phyloP scores from a whole-genome alignment of 92 coral and sea anemone genomes.

The Parazoanthus swiftii region DNA sequence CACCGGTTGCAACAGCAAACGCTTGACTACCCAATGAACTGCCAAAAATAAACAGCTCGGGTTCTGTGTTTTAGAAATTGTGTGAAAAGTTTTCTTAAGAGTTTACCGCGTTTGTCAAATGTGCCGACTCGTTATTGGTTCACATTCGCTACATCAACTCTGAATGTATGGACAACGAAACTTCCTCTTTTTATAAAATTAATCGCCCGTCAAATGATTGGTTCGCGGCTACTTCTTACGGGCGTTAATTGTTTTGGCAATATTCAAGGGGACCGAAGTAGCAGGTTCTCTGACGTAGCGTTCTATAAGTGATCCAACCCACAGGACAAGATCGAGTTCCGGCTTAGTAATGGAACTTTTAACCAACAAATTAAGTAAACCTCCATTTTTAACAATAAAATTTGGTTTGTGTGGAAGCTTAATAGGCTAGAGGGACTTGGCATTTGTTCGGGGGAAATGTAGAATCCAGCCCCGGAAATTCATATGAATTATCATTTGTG shows the following conservation, averaged over 20 bases:
- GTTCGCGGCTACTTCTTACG: slow-evolving; percentile 92
- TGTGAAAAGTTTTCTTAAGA: slow-evolving; percentile 41
- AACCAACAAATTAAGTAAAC: slow-evolving; percentile 39
- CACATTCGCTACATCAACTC: slow-evolving; percentile 54
- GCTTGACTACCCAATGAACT: slow-evolving; percentile 23
- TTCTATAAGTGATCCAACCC: slow-evolving; percentile 31
- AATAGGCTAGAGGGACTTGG: slow-evolving; percentile 39
- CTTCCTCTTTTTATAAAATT: slow-evolving; percentile 72
- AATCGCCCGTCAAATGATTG: slow-evolving; percentile 67
- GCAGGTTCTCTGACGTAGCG: slow-evolving; percentile 38
- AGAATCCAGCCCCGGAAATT: slow-evolving; percentile 76
- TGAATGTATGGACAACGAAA: slow-evolving; percentile 63
- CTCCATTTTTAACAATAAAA: slow-evolving; percentile 25
- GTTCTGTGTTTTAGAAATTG: slow-evolving; percentile 44
- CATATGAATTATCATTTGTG: slow-evolving; percentile 65
- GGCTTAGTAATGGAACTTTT: slow-evolving; percentile 24
- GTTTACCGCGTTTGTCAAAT: slow-evolving; percentile 43
- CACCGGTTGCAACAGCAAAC: not conserved
- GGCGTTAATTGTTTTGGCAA: slow-evolving; percentile 88
- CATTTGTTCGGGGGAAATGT: slow-evolving; percentile 50
- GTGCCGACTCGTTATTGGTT: slow-evolving; percentile 50
- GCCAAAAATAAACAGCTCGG: slow-evolving; percentile 39
- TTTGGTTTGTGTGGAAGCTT: slow-evolving; percentile 10
- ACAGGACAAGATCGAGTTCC: slow-evolving; percentile 54
- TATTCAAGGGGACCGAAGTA: slow-evolving; percentile 57